phyloP scores from a whole-genome alignment of 30 jellyfish, hydroid and myxozoan species.

The Sanderia malayensis region DNA sequence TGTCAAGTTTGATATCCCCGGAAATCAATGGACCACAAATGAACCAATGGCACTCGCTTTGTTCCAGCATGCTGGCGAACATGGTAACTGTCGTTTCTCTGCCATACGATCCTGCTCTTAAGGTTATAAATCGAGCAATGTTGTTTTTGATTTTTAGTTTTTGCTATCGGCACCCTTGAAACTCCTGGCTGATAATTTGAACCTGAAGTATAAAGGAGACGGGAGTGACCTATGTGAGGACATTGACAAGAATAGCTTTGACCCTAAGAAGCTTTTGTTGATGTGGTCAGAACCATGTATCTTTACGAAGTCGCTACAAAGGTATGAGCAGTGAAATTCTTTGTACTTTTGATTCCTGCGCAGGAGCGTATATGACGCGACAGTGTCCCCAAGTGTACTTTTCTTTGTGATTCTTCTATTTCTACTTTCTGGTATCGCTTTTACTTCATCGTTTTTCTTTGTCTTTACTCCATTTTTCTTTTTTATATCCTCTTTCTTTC shows the following conservation, averaged over 20 bases:
- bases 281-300: slow-evolving; percentile 55
- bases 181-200: slow-evolving; percentile 49
- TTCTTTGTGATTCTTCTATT: too few species aligned
- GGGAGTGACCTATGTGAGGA: not conserved
- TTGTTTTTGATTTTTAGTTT: slow-evolving; percentile 12
- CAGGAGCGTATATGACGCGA: too few species aligned
- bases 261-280: slow-evolving; percentile 20
- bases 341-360: too few species aligned
- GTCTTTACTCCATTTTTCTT: too few species aligned
- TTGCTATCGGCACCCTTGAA: slow-evolving; percentile 52
- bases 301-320: slow-evolving; percentile 25
- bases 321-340: slow-evolving; percentile 29
- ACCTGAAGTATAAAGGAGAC: slow-evolving; percentile 7
- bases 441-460: too few species aligned
- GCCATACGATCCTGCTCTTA: too few species aligned
- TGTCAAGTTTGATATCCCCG: slow-evolving; percentile 28
- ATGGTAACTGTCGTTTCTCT: too few species aligned
- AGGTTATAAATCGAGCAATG: too few species aligned
- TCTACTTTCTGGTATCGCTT: too few species aligned
- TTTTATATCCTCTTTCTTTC: too few species aligned
- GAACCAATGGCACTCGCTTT: slow-evolving; percentile 55
- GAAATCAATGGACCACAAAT: slow-evolving; percentile 13
- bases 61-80: slow-evolving; percentile 63
- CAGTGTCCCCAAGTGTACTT: too few species aligned
- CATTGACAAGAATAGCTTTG: not conserved